Percentiles rank a stretch among this genome's conserved stretches.
These are phyloP conservation scores for Plutella xylostella DNA, from an alignment of 2,888 invertebrate species.

Conservation along the genomic window DNA sequence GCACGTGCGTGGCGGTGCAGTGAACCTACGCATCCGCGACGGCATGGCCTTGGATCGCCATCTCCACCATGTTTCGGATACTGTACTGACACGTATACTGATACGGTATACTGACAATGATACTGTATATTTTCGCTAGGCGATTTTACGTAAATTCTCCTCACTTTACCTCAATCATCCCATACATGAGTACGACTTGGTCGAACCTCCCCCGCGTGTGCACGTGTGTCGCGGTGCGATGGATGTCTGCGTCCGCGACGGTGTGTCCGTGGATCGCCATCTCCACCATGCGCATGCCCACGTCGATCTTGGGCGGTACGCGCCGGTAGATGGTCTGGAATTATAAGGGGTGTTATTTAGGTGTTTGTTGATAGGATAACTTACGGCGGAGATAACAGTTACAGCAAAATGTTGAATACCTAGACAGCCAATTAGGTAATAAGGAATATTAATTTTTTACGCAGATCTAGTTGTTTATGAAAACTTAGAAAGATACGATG, in stretches of 20 bases:
- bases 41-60: constrained; percentile 73
- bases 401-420: too few relatives aligned
- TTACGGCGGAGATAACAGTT: too few relatives aligned
- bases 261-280: constrained; percentile 73
- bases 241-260: constrained; percentile 66
- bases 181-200: constrained; percentile 19
- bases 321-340: constrained; percentile 34
- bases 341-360: neutral
- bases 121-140: too few relatives aligned
- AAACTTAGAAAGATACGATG: too few relatives aligned
- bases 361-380: too few relatives aligned
- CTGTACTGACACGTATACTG: too few relatives aligned
- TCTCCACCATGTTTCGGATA: too few relatives aligned
- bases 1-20: constrained; percentile 52
- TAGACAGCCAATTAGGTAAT: too few relatives aligned
- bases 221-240: constrained; percentile 53
- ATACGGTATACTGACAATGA: too few relatives aligned
- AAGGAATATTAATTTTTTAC: too few relatives aligned
- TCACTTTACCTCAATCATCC: constrained; percentile 40
- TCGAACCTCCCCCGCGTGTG: constrained; percentile 27
- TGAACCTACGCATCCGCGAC: constrained; percentile 67
- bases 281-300: constrained; percentile 65
- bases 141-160: too few relatives aligned
- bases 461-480: too few relatives aligned
- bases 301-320: constrained; percentile 46